Conservation (phyloP, 2,113 vertebrate species). For the Otolemur garnettii region DNA sequence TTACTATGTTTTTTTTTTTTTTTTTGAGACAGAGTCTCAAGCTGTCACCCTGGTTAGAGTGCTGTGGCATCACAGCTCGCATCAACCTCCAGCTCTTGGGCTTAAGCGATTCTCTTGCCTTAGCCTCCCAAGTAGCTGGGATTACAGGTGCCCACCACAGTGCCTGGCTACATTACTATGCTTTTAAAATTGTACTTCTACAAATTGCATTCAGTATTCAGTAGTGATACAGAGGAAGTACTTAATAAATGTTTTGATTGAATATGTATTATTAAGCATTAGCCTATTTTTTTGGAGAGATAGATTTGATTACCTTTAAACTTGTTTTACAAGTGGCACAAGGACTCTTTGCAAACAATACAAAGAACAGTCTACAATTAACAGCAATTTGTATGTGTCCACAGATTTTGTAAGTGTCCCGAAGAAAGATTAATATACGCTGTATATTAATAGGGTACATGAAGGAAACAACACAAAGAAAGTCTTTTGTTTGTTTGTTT, state of each 20-base stretch:
- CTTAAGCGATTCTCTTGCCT: too few relatives aligned
- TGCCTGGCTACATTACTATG: background rate
- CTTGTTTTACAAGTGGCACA: constrained; percentile 29
- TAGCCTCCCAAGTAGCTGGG: too few relatives aligned
- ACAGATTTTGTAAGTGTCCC: constrained; percentile 8
- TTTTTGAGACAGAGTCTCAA: too few relatives aligned
- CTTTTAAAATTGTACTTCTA: constrained; percentile 48
- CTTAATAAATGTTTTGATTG: constrained; percentile 34
- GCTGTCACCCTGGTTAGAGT: too few relatives aligned
- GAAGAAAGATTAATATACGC: background rate
- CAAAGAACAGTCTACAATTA: background rate
- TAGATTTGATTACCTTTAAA: constrained; percentile 55
- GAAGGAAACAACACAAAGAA: constrained; percentile 5
- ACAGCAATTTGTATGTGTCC: background rate
- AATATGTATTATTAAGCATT: constrained; percentile 28
- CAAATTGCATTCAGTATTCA: constrained; percentile 29
- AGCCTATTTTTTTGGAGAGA: background rate
- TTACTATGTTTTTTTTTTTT: constrained; percentile 34
- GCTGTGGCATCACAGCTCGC: too few relatives aligned
- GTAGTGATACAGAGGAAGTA: background rate
- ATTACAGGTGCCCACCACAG: too few relatives aligned
- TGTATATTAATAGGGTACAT: background rate
- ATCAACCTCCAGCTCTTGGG: too few relatives aligned
- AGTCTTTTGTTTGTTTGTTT: background rate
- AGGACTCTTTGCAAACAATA: background rate